Evolutionary conservation across 2,797 vertebrate species (phyloP), one percentile per base, ranked within the genome.

Genomic region (Thalassophryne amazonica): DNA sequence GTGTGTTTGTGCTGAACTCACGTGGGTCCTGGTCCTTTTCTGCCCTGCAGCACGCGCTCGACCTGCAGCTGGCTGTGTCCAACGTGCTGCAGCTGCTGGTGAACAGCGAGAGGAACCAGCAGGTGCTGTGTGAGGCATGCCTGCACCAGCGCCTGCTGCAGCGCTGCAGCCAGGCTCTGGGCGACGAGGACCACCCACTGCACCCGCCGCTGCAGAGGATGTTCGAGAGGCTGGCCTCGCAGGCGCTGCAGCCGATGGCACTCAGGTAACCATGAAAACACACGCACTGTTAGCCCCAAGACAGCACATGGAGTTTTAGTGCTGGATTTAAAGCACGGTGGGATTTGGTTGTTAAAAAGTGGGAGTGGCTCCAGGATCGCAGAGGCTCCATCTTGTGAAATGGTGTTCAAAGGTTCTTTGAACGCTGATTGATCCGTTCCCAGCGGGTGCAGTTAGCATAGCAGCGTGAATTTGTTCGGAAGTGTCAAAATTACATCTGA

Each of bases 141-240:
- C 93, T 98, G 48, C 97, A 97, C 1, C 94, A 95, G 13, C 91
- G 95, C 0, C 90, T 99, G 30, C 67, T 99, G n/a, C 96, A 96
- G 82, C 89, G 95, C 40, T 99, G 97, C 64, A 94, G 95, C 0
- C 91, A 94, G 7, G 96, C 97, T 0, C 88, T 99, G 61, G 92
- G 92, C 0, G 95, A 99, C 0, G 97, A 99, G 74, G 97, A 98
- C 81, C 97, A 99, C 45, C 89, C 93, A 0, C 87, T 99, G 31
- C 97, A 99, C 70, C 96, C 96, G 0, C 97, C 97, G 0, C 91
- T 99, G 37, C 97, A 99, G 83, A 91, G 97, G 55, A 98, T 96
- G 93, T 99, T 99, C 32, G 97, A 99, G 83, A 91, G 97, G 53
- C 86, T 99, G 60, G 97, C 95, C 22, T 98, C 97, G 0, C 97